Percentiles rank a stretch among this genome's conserved stretches.
phyloP scores from a whole-genome alignment of 2,888 invertebrate species.

The Orthosia incerta region DNA sequence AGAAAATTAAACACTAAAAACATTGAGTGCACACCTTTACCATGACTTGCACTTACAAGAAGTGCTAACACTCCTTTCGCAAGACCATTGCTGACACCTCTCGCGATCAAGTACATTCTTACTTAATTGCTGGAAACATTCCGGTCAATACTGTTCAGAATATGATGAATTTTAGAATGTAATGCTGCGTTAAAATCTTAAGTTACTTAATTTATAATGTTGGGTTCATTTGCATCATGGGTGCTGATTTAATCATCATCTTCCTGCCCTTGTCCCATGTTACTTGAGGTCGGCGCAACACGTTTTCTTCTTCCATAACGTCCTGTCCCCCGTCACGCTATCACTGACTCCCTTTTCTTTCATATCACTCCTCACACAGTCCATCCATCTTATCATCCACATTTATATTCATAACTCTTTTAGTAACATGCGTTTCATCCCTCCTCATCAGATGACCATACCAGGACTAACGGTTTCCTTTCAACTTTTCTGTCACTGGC shows the following conservation, averaged over 20 bases:
- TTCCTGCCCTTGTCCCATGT: too few species aligned
- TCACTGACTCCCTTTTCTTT: too few species aligned
- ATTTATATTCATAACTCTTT: too few species aligned
- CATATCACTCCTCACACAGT: too few species aligned
- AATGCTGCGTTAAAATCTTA: not conserved
- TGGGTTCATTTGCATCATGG: not conserved
- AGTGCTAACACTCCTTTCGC: slow-evolving; percentile 26
- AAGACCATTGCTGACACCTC: slow-evolving; percentile 35
- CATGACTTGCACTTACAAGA: slow-evolving; percentile 28
- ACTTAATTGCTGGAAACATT: slow-evolving; percentile 40
- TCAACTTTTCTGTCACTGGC: too few species aligned
- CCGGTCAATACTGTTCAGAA: slow-evolving; percentile 16
- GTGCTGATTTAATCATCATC: not conserved
- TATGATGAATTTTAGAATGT: slow-evolving; percentile 18
- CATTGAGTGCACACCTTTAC: slow-evolving; percentile 2
- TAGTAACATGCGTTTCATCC: too few species aligned
- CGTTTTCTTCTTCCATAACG: too few species aligned
- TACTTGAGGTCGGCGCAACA: too few species aligned
- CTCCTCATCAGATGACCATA: too few species aligned
- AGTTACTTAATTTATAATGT: not conserved
- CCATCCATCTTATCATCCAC: too few species aligned
- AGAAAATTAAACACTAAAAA: not conserved
- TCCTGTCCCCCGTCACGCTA: too few species aligned
- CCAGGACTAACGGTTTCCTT: too few species aligned
- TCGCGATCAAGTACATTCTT: slow-evolving; percentile 34